A percentile compares a stretch with the other conserved stretches of the same genome.
Evolutionary conservation across 2,888 invertebrate genomes (phyloP).

Genomic region (Mamestra brassicae): DNA sequence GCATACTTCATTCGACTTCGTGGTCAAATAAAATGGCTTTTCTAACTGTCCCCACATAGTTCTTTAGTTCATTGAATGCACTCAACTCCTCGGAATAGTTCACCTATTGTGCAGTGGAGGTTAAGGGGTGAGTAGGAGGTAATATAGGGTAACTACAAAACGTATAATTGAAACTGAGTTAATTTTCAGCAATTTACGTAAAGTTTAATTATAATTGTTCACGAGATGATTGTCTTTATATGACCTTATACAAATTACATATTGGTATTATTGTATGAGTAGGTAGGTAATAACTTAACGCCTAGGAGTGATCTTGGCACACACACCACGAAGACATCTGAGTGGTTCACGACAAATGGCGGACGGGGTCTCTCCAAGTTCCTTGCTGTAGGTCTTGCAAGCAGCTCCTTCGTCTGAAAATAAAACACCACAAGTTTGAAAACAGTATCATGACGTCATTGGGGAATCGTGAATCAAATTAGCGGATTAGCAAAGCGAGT

Average conservation of each 20-base stretch:
- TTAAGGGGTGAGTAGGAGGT: neutral
- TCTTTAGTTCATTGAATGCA: conserved; percentile 23
- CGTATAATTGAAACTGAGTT: neutral
- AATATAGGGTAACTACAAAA: neutral
- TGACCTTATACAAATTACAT: conserved; percentile 4
- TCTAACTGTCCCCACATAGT: neutral
- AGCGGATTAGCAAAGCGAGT: conserved; percentile 20
- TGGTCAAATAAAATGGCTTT: conserved; percentile 18
- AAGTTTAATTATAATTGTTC: neutral
- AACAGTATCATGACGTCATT: conserved; percentile 6
- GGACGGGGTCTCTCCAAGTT: conserved; percentile 85
- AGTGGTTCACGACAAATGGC: conserved; percentile 83
- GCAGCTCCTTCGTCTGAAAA: conserved; percentile 77
- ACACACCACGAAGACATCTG: conserved; percentile 78
- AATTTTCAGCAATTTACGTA: conserved; percentile 7
- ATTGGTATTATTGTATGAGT: neutral
- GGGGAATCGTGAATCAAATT: conserved; percentile 17
- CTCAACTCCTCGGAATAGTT: conserved; percentile 17
- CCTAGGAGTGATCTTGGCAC: conserved; percentile 76
- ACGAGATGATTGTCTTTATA: neutral
- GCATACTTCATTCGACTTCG: conserved; percentile 17
- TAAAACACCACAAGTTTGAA: neutral
- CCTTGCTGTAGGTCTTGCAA: conserved; percentile 86
- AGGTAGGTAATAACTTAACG: conserved; percentile 56
- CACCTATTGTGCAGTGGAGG: neutral